Percentiles rank a stretch among this genome's conserved stretches.
Conservation (phyloP, 2,888 invertebrate genomes). For the Subacronicta megacephala region DNA sequence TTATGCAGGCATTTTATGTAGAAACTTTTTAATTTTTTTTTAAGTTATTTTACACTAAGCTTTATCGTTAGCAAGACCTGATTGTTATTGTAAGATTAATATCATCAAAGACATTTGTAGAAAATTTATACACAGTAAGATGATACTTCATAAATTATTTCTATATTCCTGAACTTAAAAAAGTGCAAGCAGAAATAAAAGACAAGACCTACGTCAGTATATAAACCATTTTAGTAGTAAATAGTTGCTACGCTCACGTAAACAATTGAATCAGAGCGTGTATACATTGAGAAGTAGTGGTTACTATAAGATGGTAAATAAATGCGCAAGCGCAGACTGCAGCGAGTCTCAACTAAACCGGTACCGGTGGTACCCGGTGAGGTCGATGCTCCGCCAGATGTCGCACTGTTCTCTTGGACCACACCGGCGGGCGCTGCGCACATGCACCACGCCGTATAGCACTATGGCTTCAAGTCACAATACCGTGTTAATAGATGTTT, state of each 20-base stretch:
- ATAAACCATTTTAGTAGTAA: constrained; percentile 49
- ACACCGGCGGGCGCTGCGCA: constrained; percentile 52
- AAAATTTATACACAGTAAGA: no score
- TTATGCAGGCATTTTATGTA: no score
- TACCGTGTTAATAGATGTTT: constrained; percentile 48
- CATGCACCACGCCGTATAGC: constrained; percentile 23
- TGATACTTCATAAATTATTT: no score
- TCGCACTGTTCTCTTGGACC: constrained; percentile 58
- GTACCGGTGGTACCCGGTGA: constrained; percentile 42
- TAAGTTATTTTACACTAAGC: constrained; percentile 2
- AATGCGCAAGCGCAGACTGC: constrained; percentile 61
- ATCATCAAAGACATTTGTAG: no score
- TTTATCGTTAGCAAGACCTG: neutral
- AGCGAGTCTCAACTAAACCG: constrained; percentile 55
- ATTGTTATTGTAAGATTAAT: no score
- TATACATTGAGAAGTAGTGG: constrained; percentile 48
- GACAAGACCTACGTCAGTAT: no score
- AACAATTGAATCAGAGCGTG: constrained; percentile 71
- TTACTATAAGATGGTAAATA: constrained; percentile 54
- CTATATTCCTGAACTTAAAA: no score
- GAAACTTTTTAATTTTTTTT: no score
- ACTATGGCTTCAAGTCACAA: constrained; percentile 30
- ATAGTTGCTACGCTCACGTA: constrained; percentile 56
- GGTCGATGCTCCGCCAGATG: constrained; percentile 77
- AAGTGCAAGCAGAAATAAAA: no score